Evolutionary conservation across 2,888 invertebrate species (phyloP), one percentile per base, ranked within the genome.

Genomic region (Cataglyphis albicans): DNA sequence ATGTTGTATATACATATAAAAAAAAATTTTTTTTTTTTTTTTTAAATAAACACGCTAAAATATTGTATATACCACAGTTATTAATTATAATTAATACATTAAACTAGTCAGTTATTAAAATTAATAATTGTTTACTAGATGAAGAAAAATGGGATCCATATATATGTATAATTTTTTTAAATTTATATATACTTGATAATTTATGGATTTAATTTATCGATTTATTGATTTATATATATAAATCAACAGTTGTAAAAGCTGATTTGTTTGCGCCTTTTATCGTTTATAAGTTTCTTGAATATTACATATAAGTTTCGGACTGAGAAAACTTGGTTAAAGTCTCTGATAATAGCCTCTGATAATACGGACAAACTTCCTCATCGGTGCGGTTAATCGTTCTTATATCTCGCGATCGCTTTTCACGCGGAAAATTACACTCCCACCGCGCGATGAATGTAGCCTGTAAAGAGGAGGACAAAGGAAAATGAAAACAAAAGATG

Each of bases 361-460:
- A 78, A 78, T 78, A 32, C 78, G 15, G 25, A 44, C 41, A 59
- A 78, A 76, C 55, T 67, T 67, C 68, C 70, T 32, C 32, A 32
- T 70, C 70, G 38, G 38, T n/a, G 29, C 67, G 32, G 78, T 78
- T 78, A 61, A 80, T 80, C 78, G 72, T 72, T 61, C 41, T 41
- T 68, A 57, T 25, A n/a, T 68, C 41, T 78, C 78, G 35, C 25
- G 59, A 80, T 72, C 78, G 78, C 70, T 70, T 59, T 70, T 70
- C 78, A 59, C 59, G 57, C 59, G 78, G 78, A 80, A 80, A 80
- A 72, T 72, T 80, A 72, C 72, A 18, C 41, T 41, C 1, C 29
- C 68, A 41, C 76, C 57, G 55, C 76, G 59, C 78, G 35, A 80
- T 35, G 70, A 70, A 59, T 52, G 61, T 21, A 12, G 21, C 81